Evolutionary conservation across 2,113 vertebrate species (phyloP).

Genomic region (Aldabrachelys gigantea): DNA sequence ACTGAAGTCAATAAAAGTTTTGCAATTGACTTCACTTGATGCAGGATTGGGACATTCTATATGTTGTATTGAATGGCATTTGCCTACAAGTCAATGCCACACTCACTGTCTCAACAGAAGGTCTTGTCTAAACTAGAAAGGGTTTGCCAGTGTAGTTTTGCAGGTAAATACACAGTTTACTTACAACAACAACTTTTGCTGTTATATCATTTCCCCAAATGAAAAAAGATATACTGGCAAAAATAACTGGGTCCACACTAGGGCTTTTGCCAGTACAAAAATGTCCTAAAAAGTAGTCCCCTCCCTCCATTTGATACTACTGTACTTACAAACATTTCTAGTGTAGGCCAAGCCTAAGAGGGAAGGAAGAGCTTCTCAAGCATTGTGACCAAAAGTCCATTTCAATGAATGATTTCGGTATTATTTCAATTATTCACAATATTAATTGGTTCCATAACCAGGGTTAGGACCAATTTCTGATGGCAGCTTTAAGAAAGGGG

Average conservation of each 20-base stretch:
- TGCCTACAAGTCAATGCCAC: too few species aligned
- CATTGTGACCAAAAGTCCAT: background rate
- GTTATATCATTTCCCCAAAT: background rate
- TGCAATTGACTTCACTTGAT: background rate
- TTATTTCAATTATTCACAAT: background rate
- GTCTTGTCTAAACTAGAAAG: background rate
- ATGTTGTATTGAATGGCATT: background rate
- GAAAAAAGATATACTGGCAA: fast-evolving
- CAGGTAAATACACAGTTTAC: background rate
- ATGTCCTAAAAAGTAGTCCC: fast-evolving
- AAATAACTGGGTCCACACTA: background rate
- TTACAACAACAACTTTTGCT: too few species aligned
- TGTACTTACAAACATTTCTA: too few species aligned
- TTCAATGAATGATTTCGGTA: background rate
- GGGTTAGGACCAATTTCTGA: background rate
- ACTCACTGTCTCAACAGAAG: too few species aligned
- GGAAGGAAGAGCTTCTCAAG: background rate
- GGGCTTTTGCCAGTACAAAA: background rate
- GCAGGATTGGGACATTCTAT: background rate
- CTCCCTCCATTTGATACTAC: background rate
- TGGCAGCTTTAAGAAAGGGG: background rate
- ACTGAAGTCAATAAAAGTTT: background rate
- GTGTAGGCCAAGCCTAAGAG: too few species aligned
- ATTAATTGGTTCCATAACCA: background rate
- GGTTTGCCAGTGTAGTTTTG: background rate